Conservation (phyloP, 1,140 invertebrate genomes). For the Wiebesia pumilae region DNA sequence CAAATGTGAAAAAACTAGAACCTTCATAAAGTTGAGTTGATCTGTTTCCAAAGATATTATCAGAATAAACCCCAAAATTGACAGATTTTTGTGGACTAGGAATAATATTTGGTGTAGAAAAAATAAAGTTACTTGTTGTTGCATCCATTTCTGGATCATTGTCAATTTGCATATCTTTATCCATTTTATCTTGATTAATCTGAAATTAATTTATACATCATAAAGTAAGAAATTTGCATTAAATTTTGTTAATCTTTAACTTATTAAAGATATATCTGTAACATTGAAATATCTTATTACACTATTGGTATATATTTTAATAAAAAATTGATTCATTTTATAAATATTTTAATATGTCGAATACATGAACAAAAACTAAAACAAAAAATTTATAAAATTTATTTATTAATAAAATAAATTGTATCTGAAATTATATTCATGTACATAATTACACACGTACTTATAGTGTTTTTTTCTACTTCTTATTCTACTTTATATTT, state of each 20-base stretch:
- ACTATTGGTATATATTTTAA: too few species aligned
- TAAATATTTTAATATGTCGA: too few species aligned
- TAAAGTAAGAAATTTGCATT: background rate
- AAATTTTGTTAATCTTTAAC: background rate
- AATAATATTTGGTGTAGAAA: constrained; percentile 61
- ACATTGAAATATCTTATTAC: too few species aligned
- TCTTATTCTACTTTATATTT: too few species aligned
- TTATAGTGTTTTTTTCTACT: too few species aligned
- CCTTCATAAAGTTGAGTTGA: constrained; percentile 30
- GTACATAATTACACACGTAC: too few species aligned
- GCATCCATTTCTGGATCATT: constrained; percentile 23
- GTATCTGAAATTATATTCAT: too few species aligned
- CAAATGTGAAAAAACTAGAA: constrained; percentile 58
- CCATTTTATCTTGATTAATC: constrained; percentile 31
- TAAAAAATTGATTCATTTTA: too few species aligned
- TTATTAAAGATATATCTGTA: too few species aligned
- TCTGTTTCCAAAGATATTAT: constrained; percentile 52
- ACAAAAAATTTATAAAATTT: too few species aligned
- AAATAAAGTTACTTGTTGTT: constrained; percentile 57
- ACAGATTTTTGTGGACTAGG: constrained; percentile 50
- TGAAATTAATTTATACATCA: background rate
- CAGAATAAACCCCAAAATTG: constrained; percentile 43
- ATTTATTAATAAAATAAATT: too few species aligned
- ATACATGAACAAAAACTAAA: too few species aligned
- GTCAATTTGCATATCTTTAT: constrained; percentile 45